Conservation (phyloP, 1,140 invertebrate genomes). For the Lordiphosa mommai region DNA sequence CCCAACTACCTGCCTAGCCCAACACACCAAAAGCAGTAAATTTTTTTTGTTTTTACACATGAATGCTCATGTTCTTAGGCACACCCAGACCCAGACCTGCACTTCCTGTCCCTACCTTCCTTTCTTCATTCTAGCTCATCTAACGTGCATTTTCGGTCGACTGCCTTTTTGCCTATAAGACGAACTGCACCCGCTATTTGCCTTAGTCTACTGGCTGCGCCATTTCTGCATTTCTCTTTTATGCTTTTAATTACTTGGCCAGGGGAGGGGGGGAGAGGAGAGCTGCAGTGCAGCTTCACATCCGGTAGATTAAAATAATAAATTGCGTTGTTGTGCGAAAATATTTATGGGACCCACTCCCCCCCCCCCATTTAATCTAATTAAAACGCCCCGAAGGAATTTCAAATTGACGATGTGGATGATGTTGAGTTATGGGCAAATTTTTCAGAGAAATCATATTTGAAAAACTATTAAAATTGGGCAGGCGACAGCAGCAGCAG, state of each 20-base stretch:
- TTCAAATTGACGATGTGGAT: neutral
- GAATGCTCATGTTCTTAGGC: conserved; percentile 60
- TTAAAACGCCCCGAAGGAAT: conserved; percentile 36
- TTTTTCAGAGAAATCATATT: conserved; percentile 21
- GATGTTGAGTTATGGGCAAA: conserved; percentile 12
- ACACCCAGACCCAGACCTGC: conserved; percentile 30
- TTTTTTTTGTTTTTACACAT: conserved; percentile 57
- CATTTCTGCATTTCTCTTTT: conserved; percentile 13
- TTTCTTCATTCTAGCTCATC: conserved; percentile 21
- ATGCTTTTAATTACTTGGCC: conserved; percentile 49
- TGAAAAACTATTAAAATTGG: conserved; percentile 42
- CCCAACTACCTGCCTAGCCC: conserved; percentile 21
- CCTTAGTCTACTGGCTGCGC: neutral
- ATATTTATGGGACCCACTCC: conserved; percentile 47
- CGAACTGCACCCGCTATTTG: conserved; percentile 29
- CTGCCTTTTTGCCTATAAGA: conserved; percentile 25
- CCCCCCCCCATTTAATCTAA: conserved; percentile 37
- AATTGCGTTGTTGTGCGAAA: conserved; percentile 68
- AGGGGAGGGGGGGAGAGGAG: neutral
- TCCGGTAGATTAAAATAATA: conserved; percentile 66
- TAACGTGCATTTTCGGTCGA: conserved; percentile 51
- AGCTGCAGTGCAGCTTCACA: conserved; percentile 42
- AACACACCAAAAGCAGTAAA: too few species aligned
- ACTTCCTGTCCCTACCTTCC: conserved; percentile 52
- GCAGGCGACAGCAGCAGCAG: too few species aligned